A percentile compares a stretch with the other conserved stretches of the same genome.
Conservation (phyloP, 2,797 vertebrate species). For the Halcyon chelicuti region DNA sequence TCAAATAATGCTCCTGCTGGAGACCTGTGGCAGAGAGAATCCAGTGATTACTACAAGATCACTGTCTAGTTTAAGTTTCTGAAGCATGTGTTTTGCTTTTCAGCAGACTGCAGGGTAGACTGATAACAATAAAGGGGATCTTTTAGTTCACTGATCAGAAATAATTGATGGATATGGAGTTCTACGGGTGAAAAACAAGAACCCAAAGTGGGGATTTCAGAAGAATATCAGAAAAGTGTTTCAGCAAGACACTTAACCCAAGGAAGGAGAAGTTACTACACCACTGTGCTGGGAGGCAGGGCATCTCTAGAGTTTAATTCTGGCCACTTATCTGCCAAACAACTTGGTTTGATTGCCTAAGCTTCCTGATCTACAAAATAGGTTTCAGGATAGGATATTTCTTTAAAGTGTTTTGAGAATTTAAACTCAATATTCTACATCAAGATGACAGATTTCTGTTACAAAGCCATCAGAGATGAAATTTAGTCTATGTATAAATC, state of each 20-base stretch:
- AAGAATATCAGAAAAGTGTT: not conserved
- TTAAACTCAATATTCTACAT: not conserved
- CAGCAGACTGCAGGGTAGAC: not conserved
- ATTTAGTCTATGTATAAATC: not conserved
- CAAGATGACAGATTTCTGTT: not conserved
- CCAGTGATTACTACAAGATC: not conserved
- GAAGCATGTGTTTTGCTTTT: not conserved
- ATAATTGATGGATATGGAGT: not conserved
- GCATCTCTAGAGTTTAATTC: not conserved
- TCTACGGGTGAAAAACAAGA: not conserved
- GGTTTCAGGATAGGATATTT: not conserved
- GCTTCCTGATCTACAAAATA: not conserved
- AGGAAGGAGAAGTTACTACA: not conserved
- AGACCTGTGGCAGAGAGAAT: not conserved
- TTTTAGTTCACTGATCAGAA: not conserved
- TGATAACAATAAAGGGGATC: not conserved
- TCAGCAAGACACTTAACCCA: not conserved
- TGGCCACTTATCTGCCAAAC: not conserved
- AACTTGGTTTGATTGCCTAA: not conserved
- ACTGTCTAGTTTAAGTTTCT: not conserved
- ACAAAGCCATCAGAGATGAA: not conserved
- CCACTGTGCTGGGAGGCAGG: not conserved
- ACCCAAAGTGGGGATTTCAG: not conserved
- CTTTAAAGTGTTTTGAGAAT: not conserved
- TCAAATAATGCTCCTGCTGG: not conserved